Percentiles rank a stretch among this genome's conserved stretches.
Conservation (phyloP, 1,140 invertebrate genomes). For the Tribolium castaneum region DNA sequence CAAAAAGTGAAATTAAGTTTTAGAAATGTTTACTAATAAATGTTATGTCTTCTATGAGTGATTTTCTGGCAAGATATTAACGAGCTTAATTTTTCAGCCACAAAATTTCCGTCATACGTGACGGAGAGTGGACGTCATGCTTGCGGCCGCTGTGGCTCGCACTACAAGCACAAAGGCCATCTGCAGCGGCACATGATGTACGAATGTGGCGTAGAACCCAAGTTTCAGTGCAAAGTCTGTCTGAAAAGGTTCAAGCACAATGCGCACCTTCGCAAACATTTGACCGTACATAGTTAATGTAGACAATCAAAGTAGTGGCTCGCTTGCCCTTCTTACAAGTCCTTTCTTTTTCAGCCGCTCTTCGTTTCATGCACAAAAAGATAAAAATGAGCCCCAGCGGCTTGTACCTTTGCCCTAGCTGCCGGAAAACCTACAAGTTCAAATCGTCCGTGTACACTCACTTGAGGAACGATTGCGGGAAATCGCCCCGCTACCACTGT, state of each 20-base stretch:
- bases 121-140: conserved; percentile 30
- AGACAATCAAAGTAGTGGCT: conserved; percentile 5
- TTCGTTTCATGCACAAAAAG: conserved; percentile 14
- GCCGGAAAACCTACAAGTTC: conserved; percentile 49
- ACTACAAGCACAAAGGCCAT: conserved; percentile 57
- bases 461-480: conserved; percentile 50
- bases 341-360: conserved; percentile 11
- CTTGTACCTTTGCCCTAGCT: conserved; percentile 48
- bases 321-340: not conserved
- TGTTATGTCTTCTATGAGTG: not conserved
- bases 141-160: conserved; percentile 46
- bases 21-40: not conserved
- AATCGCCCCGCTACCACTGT: conserved; percentile 47
- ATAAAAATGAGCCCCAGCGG: conserved; percentile 34
- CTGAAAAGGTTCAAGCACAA: conserved; percentile 59
- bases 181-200: conserved; percentile 68
- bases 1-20: not conserved
- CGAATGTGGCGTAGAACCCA: conserved; percentile 69
- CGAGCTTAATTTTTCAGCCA: not conserved
- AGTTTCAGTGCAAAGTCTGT: conserved; percentile 66
- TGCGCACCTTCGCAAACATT: conserved; percentile 18
- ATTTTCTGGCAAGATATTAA: not conserved
- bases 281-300: not conserved
- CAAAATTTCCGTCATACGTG: not conserved
- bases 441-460: conserved; percentile 52